phyloP scores from a whole-genome alignment of 2,797 vertebrate species.

The Hemibagrus guttatus region DNA sequence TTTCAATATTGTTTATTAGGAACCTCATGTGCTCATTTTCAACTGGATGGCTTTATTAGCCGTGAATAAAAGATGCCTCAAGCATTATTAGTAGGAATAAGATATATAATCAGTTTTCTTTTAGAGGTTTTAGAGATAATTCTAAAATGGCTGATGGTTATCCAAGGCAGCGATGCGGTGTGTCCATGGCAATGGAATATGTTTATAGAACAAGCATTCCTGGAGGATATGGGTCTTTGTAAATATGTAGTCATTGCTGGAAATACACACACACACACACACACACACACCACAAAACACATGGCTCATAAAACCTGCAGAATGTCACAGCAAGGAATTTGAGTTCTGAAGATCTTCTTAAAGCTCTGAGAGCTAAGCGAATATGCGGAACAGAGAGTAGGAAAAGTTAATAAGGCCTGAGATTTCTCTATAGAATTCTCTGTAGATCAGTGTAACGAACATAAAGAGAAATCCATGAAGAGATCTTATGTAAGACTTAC shows the following conservation, averaged over 20 bases:
- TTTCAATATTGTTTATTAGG: not conserved
- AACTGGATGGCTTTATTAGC: not conserved
- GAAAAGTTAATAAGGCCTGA: slow-evolving; percentile 1
- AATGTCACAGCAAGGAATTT: slow-evolving; percentile 14
- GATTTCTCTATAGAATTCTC: not conserved
- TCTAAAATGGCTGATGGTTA: slow-evolving; percentile 44
- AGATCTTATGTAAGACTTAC: not conserved
- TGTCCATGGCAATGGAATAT: slow-evolving; percentile 57
- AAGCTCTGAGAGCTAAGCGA: not conserved
- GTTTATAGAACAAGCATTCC: not conserved
- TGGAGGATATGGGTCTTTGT: not conserved
- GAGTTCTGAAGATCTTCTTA: slow-evolving; percentile 9
- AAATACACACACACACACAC: not conserved
- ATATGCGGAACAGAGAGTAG: not conserved
- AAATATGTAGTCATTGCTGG: not conserved
- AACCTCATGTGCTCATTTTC: not conserved
- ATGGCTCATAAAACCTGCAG: slow-evolving; percentile 15
- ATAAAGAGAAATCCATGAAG: not conserved
- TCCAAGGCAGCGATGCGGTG: slow-evolving; percentile 48
- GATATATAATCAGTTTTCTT: not conserved
- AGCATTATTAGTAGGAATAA: not conserved
- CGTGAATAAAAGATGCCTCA: not conserved
- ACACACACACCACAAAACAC: not conserved
- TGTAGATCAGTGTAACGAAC: not conserved
- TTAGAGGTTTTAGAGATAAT: slow-evolving; percentile 18